Evolutionary conservation across 2,797 vertebrate species (phyloP), one percentile per base, ranked within the genome.

Genomic region (Argya squamiceps): DNA sequence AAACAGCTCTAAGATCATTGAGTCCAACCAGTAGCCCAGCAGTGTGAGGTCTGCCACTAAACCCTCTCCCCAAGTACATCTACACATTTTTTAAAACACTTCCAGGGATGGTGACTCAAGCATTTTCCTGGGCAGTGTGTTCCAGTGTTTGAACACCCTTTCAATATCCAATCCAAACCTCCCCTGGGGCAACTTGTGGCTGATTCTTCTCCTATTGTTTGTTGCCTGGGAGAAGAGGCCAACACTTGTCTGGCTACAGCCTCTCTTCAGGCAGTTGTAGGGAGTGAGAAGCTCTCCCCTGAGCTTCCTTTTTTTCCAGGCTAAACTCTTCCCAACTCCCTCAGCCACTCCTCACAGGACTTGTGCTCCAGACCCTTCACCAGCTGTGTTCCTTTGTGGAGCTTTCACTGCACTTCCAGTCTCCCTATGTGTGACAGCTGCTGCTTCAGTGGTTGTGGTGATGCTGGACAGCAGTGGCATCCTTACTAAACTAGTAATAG

Each of bases 381-480:
- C 30, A 46, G 15, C 39, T 47, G 23, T 0, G 0, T 24, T 46
- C 21, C 39, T 59, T 36, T 60, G 34, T 29, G 39, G 34, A 65
- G 22, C 30, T 36, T 62, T 69, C 26, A 10, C 36, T 83, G 53
- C 15, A 4, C 27, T 69, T 70, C 2, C 58, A 64, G 24, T 47
- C 37, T 53, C 34, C 34, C 29, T 14, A 0, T 21, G 32, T 41
- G 78, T 64, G 55, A 15, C 41, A 69, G 41, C 83, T 91, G 58
- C 59, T 69, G 64, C 52, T 53, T 37, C 44, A 11, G 18, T 37
- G 24, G 12, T 17, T 6, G 20, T n/a, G 16, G 7, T 22, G 34
- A 26, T 39, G 65, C 30, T 37, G 67, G 43, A 6, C 24, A 39
- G 52, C 43, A 18, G 34, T 32, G 69, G 39, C 43, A 80, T 29